Evolutionary conservation across 2,888 invertebrate species (phyloP).

Genomic region (Ryuthela nishihirai): DNA sequence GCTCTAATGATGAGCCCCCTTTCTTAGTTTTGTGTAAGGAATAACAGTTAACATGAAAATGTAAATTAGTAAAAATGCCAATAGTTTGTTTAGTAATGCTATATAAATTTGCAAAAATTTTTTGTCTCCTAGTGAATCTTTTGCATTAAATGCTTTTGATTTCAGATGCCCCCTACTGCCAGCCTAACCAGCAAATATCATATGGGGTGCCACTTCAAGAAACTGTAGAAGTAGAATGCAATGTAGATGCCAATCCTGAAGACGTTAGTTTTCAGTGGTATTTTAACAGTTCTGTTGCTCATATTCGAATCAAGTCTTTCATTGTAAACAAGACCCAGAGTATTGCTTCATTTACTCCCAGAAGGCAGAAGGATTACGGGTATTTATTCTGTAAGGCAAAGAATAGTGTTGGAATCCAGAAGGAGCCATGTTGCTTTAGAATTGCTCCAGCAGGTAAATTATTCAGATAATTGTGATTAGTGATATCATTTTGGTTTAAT

Average conservation of each 20-base stretch:
- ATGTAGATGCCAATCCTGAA: constrained; percentile 80
- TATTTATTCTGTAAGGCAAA: constrained; percentile 76
- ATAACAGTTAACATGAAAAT: no score
- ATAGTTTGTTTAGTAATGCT: no score
- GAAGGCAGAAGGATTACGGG: constrained; percentile 85
- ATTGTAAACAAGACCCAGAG: constrained; percentile 71
- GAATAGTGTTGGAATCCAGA: constrained; percentile 77
- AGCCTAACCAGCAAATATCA: constrained; percentile 37
- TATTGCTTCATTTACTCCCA: constrained; percentile 79
- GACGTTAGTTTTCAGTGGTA: constrained; percentile 52
- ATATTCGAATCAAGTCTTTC: constrained; percentile 39
- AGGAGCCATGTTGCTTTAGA: constrained; percentile 82
- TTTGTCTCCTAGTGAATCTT: no score
- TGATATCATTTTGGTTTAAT: no score
- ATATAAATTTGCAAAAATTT: no score
- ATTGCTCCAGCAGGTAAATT: constrained; percentile 63
- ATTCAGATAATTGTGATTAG: not conserved
- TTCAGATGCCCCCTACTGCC: constrained; percentile 44
- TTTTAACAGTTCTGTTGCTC: constrained; percentile 30
- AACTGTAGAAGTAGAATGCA: constrained; percentile 78
- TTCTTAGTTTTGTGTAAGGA: no score
- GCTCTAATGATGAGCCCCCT: no score
- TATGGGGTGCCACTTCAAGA: constrained; percentile 86
- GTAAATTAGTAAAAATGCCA: no score
- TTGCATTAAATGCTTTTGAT: not conserved